phyloP scores from a whole-genome alignment of 2,888 invertebrate species.

The Agonum fuliginosum region DNA sequence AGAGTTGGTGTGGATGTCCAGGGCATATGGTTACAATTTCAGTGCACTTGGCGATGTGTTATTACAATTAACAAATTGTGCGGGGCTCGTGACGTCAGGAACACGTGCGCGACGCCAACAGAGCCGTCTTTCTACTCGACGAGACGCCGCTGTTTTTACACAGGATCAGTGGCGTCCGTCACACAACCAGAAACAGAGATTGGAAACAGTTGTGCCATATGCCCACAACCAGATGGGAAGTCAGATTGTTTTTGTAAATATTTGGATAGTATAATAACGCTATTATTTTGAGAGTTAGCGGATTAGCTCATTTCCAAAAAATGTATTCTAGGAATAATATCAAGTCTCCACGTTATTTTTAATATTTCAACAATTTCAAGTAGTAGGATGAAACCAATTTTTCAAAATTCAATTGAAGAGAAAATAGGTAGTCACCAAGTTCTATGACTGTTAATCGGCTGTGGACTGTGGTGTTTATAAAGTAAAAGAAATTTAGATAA shows the following conservation, averaged over 20 bases:
- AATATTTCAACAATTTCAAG: too few species aligned
- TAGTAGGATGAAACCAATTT: not conserved
- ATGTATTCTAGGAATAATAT: too few species aligned
- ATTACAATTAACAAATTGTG: constrained; percentile 55
- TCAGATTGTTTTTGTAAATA: constrained; percentile 33
- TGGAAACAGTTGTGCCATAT: constrained; percentile 32
- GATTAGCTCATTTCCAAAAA: too few species aligned
- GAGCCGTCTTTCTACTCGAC: not conserved
- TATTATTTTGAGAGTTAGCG: constrained; percentile 26
- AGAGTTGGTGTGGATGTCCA: not conserved
- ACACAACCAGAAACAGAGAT: constrained; percentile 8
- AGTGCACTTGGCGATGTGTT: constrained; percentile 48
- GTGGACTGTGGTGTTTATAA: too few species aligned
- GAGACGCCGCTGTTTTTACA: not conserved
- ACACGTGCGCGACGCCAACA: constrained; percentile 39
- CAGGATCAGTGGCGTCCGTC: constrained; percentile 47
- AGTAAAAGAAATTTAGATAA: too few species aligned
- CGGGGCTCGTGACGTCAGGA: constrained; percentile 28
- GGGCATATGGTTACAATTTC: constrained; percentile 53
- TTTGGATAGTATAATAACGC: constrained; percentile 28
- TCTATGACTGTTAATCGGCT: too few species aligned
- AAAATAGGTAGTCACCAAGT: too few species aligned
- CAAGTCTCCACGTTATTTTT: too few species aligned
- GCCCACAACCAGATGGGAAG: constrained; percentile 25
- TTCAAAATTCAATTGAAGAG: not conserved